Base-by-base conservation (phyloP, 2,888 invertebrate species). In the Phyto melanocephala region DNA sequence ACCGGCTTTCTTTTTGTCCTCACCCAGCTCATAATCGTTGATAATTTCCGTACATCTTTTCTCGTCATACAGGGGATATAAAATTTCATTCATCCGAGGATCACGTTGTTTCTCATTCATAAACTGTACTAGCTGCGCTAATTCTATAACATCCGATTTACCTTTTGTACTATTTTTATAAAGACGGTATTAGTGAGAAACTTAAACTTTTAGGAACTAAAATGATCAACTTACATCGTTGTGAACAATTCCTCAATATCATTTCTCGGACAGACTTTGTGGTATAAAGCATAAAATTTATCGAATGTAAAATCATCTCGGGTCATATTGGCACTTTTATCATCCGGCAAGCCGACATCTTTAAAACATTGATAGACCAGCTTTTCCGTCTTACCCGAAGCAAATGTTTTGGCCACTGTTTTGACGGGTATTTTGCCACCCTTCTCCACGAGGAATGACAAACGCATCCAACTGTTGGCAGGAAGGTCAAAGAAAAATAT, bases 341-440 rank as follows among this genome's bases (percentile, higher is more conserved):
- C 98, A 82, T 96, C 96, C 0, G 99, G 98, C 84, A 99, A 93
- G 24, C 96, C 97, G 84, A 99, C 93, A 89, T 99, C 99, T 70
- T 96, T 95, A 85, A 99, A 93, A 91, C 97, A 98, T 90, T 99
- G 98, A 92, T 99, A 99, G 40, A 99, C 98, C 90, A 99, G 93
- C 92, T 98, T 99, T 92, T 99, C 99, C 4, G 99, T 98, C 93
- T 98, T 98, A 62, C 99, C 99, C n/a, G 99, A 99, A 2, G 99
- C 99, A 92, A 99, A 99, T 77, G 99, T 99, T 89, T 97, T 93
- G 72, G 98, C 98, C 40, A 99, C 96, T 63, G 98, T 97, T 92
- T 98, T 97, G 2, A 99, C 98, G 1, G 99, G 99, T 76, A 99
- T 98, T 92, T 98, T 98, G 45, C 98, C 97, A 88, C 95, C 95